Conservation (phyloP, 1,140 invertebrate genomes). For the Ceratina australensis region DNA sequence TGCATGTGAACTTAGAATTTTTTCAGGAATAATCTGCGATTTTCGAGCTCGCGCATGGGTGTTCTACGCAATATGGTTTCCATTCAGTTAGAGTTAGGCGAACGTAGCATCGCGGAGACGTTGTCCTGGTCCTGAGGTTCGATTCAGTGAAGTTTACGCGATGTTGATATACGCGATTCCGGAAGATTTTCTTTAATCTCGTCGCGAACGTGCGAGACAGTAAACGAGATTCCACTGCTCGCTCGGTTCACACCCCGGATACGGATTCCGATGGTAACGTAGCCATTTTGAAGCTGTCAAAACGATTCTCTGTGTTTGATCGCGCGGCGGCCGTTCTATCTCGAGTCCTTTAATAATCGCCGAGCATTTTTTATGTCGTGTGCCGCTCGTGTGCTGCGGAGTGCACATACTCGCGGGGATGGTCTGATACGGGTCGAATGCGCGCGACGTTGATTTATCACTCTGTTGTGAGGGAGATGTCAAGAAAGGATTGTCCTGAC, state of each 20-base stretch:
- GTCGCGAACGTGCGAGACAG: too few species aligned
- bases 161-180: neutral
- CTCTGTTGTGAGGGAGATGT: neutral
- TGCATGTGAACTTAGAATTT: too few species aligned
- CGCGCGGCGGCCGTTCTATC: neutral
- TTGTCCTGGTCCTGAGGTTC: too few species aligned
- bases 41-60: too few species aligned
- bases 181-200: too few species aligned
- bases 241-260: neutral
- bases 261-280: constrained; percentile 22
- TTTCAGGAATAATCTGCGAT: too few species aligned
- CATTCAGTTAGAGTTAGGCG: too few species aligned
- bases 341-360: neutral
- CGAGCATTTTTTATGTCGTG: neutral
- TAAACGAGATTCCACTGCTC: too few species aligned
- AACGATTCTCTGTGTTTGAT: constrained; percentile 41
- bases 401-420: neutral
- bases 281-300: constrained; percentile 72
- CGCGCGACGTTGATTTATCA: neutral
- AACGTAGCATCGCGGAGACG: too few species aligned
- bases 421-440: neutral
- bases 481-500: neutral
- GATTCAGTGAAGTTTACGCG: too few species aligned
- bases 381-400: neutral
- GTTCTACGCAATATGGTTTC: too few species aligned